Conservation (phyloP, 2,113 vertebrate species). For the Butastur rufipennis region DNA sequence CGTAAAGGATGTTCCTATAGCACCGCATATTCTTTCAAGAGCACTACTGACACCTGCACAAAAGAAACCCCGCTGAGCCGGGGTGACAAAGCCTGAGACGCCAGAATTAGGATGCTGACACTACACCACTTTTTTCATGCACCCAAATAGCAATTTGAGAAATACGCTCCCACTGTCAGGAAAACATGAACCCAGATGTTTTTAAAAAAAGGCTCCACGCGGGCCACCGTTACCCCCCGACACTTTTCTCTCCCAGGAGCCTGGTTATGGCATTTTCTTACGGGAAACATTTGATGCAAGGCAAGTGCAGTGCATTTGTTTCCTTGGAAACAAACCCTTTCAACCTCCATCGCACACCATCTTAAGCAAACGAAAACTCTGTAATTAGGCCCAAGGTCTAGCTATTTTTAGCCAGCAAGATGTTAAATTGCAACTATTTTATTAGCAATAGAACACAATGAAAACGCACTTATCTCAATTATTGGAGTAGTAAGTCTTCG, state of each 20-base stretch:
- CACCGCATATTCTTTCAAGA: not conserved
- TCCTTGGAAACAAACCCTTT: slow-evolving; percentile 82
- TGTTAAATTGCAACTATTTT: slow-evolving; percentile 41
- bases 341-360: slow-evolving; percentile 60
- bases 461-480: not conserved
- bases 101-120: too few relatives aligned
- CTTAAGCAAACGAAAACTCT: slow-evolving; percentile 58
- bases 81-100: not conserved
- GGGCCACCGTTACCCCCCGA: not conserved
- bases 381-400: slow-evolving; percentile 53
- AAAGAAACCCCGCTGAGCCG: not conserved
- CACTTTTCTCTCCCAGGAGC: slow-evolving; percentile 23
- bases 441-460: slow-evolving; percentile 3
- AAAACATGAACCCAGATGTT: not conserved
- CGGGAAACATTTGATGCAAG: slow-evolving; percentile 43
- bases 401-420: slow-evolving; percentile 67
- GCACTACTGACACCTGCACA: not conserved
- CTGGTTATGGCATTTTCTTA: slow-evolving; percentile 53
- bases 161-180: not conserved
- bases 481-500: slow-evolving; percentile 9
- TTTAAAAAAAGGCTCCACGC: not conserved
- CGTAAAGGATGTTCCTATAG: accelerated
- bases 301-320: slow-evolving; percentile 67
- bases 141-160: not conserved
- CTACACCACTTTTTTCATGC: not conserved